Percentiles rank a stretch among this genome's conserved stretches.
These are phyloP conservation scores for Tiliacea aurago DNA, from an alignment of 2,888 invertebrate genomes.

Conservation along the genomic window DNA sequence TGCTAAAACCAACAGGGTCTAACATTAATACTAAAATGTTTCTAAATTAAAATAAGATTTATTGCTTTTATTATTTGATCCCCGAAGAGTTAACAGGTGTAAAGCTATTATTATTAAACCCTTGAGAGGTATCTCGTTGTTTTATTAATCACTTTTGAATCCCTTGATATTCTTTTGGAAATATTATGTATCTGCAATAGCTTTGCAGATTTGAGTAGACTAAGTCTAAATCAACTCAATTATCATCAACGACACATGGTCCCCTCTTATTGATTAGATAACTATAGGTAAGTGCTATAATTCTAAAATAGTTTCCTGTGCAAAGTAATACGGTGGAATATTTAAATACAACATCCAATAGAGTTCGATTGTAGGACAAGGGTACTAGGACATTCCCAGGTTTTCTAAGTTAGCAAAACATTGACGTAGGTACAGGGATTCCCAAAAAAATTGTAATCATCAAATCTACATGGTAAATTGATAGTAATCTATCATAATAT, in stretches of 20 bases:
- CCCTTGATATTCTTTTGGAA: conserved; percentile 15
- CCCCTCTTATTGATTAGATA: not conserved
- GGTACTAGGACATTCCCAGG: too few relatives aligned
- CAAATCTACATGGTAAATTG: not conserved
- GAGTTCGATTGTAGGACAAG: too few relatives aligned
- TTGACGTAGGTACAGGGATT: too few relatives aligned
- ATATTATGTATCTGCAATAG: not conserved
- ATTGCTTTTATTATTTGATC: conserved; percentile 23
- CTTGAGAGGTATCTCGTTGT: conserved; percentile 20
- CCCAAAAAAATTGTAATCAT: too few relatives aligned
- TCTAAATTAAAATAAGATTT: conserved; percentile 35
- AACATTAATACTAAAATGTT: conserved; percentile 12
- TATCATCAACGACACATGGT: not conserved
- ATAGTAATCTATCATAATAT: not conserved
- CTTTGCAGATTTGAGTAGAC: not conserved
- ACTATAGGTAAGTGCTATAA: not conserved
- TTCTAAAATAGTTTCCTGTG: not conserved
- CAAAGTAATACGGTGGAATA: too few relatives aligned
- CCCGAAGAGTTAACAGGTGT: conserved; percentile 27
- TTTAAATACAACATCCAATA: too few relatives aligned
- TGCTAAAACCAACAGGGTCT: not conserved
- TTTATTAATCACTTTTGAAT: conserved; percentile 23
- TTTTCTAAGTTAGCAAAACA: not conserved
- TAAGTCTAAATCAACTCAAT: conserved; percentile 4
- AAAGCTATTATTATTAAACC: conserved; percentile 24